A percentile compares a stretch with the other conserved stretches of the same genome.
Evolutionary conservation across 1,140 invertebrate species (phyloP).

Genomic region (Anastrepha ludens): DNA sequence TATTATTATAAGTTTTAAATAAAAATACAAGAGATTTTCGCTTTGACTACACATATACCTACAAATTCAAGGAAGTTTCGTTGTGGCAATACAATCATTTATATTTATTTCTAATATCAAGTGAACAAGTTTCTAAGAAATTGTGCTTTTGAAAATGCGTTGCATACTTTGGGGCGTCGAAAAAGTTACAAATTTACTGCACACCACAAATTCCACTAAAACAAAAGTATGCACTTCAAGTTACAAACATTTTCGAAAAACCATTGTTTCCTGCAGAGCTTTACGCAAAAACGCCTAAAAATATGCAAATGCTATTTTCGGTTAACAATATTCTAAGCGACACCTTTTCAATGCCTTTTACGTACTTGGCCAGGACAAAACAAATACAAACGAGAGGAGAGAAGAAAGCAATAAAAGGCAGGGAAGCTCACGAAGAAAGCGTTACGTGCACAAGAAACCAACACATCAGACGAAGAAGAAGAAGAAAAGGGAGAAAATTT

Average conservation of each 20-base stretch:
- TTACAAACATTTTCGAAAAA: background rate
- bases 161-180: conserved; percentile 10
- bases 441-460: conserved; percentile 1
- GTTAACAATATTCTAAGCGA: background rate
- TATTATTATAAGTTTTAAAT: too few species aligned
- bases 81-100: too few species aligned
- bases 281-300: conserved; percentile 26
- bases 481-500: conserved; percentile 7
- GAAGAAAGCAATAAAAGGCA: background rate
- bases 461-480: background rate
- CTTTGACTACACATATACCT: too few species aligned
- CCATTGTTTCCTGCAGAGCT: background rate
- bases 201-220: background rate
- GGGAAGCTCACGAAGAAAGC: background rate
- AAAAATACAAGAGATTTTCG: too few species aligned
- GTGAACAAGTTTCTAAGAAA: too few species aligned
- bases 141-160: background rate
- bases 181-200: background rate
- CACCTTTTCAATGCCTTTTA: background rate
- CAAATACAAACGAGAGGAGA: background rate
- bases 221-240: conserved; percentile 29
- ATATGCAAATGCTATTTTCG: background rate
- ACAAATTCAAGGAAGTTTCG: too few species aligned
- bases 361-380: background rate
- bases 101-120: too few species aligned